Conservation (phyloP, 2,888 invertebrate species). For the Drosophila helvetica region DNA sequence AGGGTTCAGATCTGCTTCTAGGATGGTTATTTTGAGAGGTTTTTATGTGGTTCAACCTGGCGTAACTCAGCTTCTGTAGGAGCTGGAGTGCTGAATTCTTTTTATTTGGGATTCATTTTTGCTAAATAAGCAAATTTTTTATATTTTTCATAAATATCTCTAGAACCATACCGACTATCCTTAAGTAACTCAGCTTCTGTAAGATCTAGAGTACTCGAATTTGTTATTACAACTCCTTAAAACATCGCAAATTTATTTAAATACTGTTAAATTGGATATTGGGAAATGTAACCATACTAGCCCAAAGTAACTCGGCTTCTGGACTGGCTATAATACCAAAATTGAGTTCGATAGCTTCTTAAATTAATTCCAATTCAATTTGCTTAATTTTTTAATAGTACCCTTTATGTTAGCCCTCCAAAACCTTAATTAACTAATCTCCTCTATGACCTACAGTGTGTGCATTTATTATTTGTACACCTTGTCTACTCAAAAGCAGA, state of each 20-base stretch:
- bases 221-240: not conserved
- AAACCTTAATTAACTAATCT: not conserved
- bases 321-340: not conserved
- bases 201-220: not conserved
- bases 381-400: not conserved
- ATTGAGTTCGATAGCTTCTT: not conserved
- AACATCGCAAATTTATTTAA: not conserved
- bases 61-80: not conserved
- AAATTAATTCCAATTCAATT: not conserved
- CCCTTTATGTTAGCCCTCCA: not conserved
- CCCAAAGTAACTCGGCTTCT: not conserved
- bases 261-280: not conserved
- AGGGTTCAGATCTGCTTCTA: no score
- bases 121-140: not conserved
- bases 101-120: not conserved
- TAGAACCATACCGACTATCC: no score
- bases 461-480: not conserved
- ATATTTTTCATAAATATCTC: not conserved
- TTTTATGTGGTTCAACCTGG: not conserved
- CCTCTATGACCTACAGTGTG: not conserved
- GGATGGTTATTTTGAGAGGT: not conserved
- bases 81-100: not conserved
- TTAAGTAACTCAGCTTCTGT: not conserved
- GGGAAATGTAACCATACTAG: rapidly evolving
- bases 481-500: not conserved